A percentile compares a stretch with the other conserved stretches of the same genome.
Evolutionary conservation across 2,113 vertebrate genomes (phyloP).

Genomic region (Hemiscyllium ocellatum): DNA sequence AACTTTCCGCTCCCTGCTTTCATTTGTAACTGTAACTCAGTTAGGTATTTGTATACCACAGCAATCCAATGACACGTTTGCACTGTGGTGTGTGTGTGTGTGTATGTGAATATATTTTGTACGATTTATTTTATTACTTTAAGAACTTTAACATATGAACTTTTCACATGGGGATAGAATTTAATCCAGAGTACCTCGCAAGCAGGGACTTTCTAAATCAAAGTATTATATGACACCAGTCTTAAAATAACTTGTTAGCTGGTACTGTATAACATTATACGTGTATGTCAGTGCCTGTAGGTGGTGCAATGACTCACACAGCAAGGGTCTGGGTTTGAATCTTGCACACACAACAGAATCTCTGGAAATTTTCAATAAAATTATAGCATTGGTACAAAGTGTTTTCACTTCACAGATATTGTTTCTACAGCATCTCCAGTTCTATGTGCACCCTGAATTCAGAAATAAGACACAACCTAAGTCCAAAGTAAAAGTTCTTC

Average conservation of each 20-base stretch:
- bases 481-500: not conserved
- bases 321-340: not conserved
- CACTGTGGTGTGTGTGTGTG: slow-evolving; percentile 9
- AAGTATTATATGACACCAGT: not conserved
- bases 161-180: not conserved
- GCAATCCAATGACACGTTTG: slow-evolving; percentile 13
- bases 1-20: not conserved
- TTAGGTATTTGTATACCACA: slow-evolving; percentile 9
- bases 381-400: not conserved
- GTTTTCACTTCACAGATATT: not conserved
- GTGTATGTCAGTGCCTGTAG: not conserved
- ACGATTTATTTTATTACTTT: slow-evolving; percentile 32
- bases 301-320: not conserved
- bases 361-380: not conserved
- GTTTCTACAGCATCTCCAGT: not conserved
- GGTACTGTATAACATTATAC: not conserved
- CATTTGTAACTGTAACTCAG: not conserved
- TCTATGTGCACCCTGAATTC: not conserved
- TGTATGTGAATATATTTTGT: slow-evolving; percentile 29
- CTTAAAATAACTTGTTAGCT: not conserved
- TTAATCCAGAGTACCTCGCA: not conserved
- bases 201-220: not conserved
- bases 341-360: not conserved
- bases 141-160: not conserved
- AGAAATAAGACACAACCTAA: not conserved